Conservation (phyloP, 1,140 invertebrate genomes). For the Macrosteles quadrilineatus region DNA sequence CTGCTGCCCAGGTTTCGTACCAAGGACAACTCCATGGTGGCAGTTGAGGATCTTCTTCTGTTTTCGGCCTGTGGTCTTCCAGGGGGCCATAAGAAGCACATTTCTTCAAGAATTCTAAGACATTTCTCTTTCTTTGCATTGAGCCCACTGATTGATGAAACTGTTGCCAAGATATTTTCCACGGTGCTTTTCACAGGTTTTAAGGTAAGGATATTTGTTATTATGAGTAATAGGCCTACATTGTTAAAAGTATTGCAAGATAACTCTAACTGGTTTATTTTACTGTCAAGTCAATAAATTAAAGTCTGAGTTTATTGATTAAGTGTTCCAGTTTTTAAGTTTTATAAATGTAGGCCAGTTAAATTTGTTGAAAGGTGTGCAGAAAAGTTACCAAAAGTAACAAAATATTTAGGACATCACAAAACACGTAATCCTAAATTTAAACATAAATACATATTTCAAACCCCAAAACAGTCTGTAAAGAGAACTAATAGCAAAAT, state of each 20-base stretch:
- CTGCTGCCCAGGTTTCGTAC: background rate
- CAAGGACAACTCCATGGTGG: slow-evolving; percentile 49
- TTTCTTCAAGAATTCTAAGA: slow-evolving; percentile 80
- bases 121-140: slow-evolving; percentile 87
- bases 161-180: slow-evolving; percentile 80
- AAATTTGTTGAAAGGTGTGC: no score
- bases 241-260: background rate
- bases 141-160: slow-evolving; percentile 82
- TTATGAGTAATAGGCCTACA: no score
- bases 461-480: no score
- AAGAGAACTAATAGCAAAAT: no score
- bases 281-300: background rate
- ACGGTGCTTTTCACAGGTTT: slow-evolving; percentile 71
- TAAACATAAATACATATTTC: no score
- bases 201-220: no score
- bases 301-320: background rate
- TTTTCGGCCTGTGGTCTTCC: slow-evolving; percentile 83
- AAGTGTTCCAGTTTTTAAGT: no score
- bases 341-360: no score
- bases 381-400: no score
- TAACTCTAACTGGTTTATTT: background rate
- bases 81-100: slow-evolving; percentile 79
- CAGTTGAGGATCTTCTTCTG: slow-evolving; percentile 76
- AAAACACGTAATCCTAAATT: no score
- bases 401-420: no score